phyloP scores from a whole-genome alignment of 2,797 vertebrate species.

The Clarias fuscus region DNA sequence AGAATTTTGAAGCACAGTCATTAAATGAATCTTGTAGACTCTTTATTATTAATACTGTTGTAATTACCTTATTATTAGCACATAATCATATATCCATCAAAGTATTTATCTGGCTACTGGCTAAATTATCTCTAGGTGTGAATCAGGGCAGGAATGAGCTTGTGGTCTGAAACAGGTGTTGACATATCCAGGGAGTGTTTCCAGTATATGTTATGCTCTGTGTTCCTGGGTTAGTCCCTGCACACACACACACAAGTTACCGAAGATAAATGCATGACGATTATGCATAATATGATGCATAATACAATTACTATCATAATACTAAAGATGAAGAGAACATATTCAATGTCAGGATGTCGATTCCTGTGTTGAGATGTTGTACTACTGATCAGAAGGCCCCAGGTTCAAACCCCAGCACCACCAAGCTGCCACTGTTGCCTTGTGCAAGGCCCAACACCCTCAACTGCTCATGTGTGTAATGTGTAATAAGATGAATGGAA shows the following conservation, averaged over 20 bases:
- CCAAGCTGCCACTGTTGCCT: no score
- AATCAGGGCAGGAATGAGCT: not conserved
- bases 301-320: no score
- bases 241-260: not conserved
- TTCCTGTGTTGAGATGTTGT: not conserved
- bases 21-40: not conserved
- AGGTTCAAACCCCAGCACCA: no score
- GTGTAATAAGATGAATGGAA: no score
- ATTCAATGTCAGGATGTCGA: not conserved
- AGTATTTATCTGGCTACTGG: not conserved
- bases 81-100: not conserved
- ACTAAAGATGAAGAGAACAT: not conserved
- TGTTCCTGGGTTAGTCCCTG: not conserved
- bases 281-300: not conserved
- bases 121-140: not conserved
- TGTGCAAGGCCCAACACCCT: no score
- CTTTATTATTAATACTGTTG: not conserved
- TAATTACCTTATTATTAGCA: not conserved
- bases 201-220: not conserved
- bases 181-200: not conserved
- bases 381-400: no score
- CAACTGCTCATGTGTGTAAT: no score
- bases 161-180: no score
- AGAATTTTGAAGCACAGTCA: not conserved
- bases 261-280: not conserved